Base-by-base conservation (phyloP, 2,113 vertebrate species). In the Struthidea cinerea region DNA sequence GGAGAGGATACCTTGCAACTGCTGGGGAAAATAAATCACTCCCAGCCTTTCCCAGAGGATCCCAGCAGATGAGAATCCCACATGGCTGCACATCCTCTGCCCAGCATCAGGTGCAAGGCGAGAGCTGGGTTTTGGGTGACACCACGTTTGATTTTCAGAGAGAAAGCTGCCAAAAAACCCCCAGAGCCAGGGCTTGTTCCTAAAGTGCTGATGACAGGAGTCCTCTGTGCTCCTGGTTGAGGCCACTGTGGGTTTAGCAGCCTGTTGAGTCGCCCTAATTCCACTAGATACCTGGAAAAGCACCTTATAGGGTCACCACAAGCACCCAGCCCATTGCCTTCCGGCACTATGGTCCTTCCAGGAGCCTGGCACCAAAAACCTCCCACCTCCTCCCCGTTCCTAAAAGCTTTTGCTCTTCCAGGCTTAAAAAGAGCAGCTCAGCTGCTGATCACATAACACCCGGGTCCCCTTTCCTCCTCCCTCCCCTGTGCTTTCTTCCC, bases 81-180 rank as follows among this genome's bases (percentile, higher is more conserved):
- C 85, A 85, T 64, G 96, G 87, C 52, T 4, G 13, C 8, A 70
- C 89, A 81, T 96, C 95, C 94, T 94, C 81, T 76, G 92, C 90
- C 88, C 61, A 3, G 52, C 21, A 1, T 50, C 68, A 13, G 96
- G 95, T 96, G 96, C 76, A 7, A 53, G 56, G 61, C 21, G 0
- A 1, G 39, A 2, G 49, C 11, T 1, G 30, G 0, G 0, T 1
- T 83, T n/a, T 1, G 17, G 75, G 57, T 23, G 9, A 2, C 8
- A 19, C n/a, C 26, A 1, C 1, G 0, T 11, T 74, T 15, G 17
- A 1, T 32, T 74, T 50, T 30, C 2, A 1, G 15, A 23, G 7
- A 4, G 7, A 11, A 33, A 91, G 41, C 5, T 12, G 27, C 16
- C 32, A 32, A 65, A 70, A 6, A 2, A 0, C 53, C 3, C 5